These are phyloP conservation scores for Dendroctonus ponderosae DNA, from an alignment of 1,140 invertebrate genomes.

Conservation along the genomic window DNA sequence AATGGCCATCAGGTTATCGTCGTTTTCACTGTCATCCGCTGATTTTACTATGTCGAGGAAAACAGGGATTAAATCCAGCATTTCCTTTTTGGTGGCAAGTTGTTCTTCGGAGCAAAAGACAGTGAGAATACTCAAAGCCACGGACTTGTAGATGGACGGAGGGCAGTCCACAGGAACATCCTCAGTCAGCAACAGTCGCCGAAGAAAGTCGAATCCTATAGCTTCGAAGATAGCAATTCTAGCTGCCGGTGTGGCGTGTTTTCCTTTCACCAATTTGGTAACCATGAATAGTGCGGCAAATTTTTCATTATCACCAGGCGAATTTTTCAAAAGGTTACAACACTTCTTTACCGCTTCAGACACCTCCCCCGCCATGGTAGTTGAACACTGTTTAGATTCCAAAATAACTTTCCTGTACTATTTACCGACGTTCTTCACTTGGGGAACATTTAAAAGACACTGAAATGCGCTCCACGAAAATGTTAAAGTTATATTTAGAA, in stretches of 20 bases:
- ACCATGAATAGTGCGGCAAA: constrained; percentile 89
- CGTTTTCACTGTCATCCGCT: constrained; percentile 75
- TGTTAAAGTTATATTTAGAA: constrained; percentile 47
- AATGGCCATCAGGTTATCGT: constrained; percentile 83
- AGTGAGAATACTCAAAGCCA: constrained; percentile 80
- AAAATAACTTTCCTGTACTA: constrained; percentile 13
- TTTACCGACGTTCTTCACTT: constrained; percentile 15
- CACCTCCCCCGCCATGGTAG: constrained; percentile 59
- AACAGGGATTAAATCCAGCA: constrained; percentile 75
- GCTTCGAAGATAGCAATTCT: constrained; percentile 83
- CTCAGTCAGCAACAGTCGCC: constrained; percentile 70
- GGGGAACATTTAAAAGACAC: constrained; percentile 33
- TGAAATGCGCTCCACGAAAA: constrained; percentile 34
- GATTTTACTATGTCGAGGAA: constrained; percentile 79
- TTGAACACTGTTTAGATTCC: constrained; percentile 5
- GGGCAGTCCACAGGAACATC: constrained; percentile 80
- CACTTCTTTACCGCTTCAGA: constrained; percentile 81
- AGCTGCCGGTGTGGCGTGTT: constrained; percentile 67
- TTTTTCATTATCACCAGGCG: constrained; percentile 83
- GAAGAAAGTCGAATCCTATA: constrained; percentile 82
- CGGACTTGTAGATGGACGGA: constrained; percentile 82
- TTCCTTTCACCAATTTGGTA: constrained; percentile 79
- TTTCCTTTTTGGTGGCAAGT: constrained; percentile 75
- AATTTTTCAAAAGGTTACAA: constrained; percentile 70
- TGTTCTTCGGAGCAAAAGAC: constrained; percentile 78